Evolutionary conservation across 2,888 invertebrate species (phyloP).

Genomic region (Odontocolon sp.): DNA sequence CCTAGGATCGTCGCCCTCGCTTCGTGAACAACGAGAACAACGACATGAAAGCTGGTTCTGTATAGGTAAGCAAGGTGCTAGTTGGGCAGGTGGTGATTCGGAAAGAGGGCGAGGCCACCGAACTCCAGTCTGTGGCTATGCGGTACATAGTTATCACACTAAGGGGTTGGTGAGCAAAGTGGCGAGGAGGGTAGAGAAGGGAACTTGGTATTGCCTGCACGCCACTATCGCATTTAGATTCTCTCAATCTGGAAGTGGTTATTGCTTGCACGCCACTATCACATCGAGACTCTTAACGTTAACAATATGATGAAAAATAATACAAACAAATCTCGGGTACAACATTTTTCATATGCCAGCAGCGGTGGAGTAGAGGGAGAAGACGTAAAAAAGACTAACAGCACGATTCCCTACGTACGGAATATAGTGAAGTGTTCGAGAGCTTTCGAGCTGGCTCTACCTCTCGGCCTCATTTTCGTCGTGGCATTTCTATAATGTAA

Average conservation of each 20-base stretch:
- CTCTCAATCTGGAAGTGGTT: too few species aligned
- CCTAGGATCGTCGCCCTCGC: conserved; percentile 49
- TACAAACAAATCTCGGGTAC: conserved; percentile 19
- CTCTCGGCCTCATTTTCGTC: background rate
- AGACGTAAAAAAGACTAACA: conserved; percentile 9
- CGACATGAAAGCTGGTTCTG: conserved; percentile 23
- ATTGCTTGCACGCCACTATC: conserved; percentile 8
- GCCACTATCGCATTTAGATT: conserved; percentile 49
- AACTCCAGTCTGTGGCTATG: background rate
- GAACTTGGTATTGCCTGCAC: conserved; percentile 35
- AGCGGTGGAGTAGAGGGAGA: background rate
- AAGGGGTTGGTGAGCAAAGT: conserved; percentile 27
- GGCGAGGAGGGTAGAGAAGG: conserved; percentile 5
- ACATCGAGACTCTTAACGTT: conserved; percentile 19
- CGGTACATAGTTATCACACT: conserved; percentile 17
- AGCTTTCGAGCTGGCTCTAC: conserved; percentile 12
- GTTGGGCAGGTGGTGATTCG: conserved; percentile 55
- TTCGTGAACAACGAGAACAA: conserved; percentile 29
- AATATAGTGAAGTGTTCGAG: conserved; percentile 30
- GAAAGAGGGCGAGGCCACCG: conserved; percentile 51
- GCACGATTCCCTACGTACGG: conserved; percentile 44
- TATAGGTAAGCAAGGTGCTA: conserved; percentile 31
- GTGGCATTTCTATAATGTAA: background rate
- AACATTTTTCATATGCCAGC: conserved; percentile 5
- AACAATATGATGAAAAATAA: too few species aligned